Conservation (phyloP, 1,140 invertebrate species). For the Agrypnia vestita region DNA sequence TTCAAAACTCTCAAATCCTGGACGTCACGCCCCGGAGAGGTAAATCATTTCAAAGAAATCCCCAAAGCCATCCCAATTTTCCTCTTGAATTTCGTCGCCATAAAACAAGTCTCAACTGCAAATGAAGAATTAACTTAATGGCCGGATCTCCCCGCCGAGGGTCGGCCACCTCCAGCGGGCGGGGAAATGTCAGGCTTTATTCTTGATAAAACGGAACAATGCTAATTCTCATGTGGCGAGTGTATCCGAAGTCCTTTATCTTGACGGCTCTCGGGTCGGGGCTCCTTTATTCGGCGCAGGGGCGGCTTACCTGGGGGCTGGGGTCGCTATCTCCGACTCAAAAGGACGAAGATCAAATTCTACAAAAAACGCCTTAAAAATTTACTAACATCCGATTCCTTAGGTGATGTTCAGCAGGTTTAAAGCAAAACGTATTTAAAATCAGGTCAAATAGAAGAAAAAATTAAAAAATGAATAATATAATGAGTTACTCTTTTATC, state of each 20-base stretch:
- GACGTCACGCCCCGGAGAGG: too few relatives aligned
- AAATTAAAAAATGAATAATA: too few relatives aligned
- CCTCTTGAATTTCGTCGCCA: slow-evolving; percentile 20
- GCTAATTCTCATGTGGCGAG: slow-evolving; percentile 56
- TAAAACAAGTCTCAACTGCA: slow-evolving; percentile 42
- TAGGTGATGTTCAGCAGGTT: too few relatives aligned
- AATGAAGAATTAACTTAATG: slow-evolving; percentile 48
- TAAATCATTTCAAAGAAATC: slow-evolving; percentile 18
- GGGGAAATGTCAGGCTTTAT: slow-evolving; percentile 53
- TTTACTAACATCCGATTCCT: too few relatives aligned
- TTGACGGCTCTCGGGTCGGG: slow-evolving; percentile 27
- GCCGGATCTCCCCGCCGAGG: slow-evolving; percentile 9
- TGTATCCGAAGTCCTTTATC: slow-evolving; percentile 57
- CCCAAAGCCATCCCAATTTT: slow-evolving; percentile 25
- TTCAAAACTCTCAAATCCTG: too few relatives aligned
- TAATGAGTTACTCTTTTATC: too few relatives aligned
- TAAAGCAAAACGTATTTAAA: too few relatives aligned
- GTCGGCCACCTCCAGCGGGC: not conserved
- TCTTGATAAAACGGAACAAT: slow-evolving; percentile 57
- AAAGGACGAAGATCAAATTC: too few relatives aligned
- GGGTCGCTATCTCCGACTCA: too few relatives aligned
- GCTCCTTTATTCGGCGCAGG: slow-evolving; percentile 3
- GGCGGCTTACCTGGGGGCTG: not conserved
- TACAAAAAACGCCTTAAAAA: too few relatives aligned
- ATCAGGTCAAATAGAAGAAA: too few relatives aligned